Evolutionary conservation across 2,888 invertebrate genomes (phyloP), one percentile per base, ranked within the genome.

Genomic region (Proisotoma minuta): DNA sequence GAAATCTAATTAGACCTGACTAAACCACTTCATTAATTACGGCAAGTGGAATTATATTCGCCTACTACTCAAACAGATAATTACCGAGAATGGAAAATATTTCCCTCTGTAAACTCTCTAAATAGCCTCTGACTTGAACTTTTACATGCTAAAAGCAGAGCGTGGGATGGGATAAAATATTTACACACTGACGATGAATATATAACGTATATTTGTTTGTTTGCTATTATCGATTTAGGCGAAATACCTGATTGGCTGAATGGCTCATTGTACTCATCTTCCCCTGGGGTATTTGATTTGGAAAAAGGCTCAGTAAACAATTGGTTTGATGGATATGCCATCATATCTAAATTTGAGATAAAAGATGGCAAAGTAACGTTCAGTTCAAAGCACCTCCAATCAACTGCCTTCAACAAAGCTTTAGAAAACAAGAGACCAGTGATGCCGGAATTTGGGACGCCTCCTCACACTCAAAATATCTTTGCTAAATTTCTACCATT

Each of bases 251-350:
- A 75, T 52, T 81, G 79, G 78, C 66, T 81, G 10, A 75, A 76
- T 57, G 80, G 80, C 1, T 75, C 76, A 20, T 75, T 79, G 52
- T 69, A 79, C 8, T 71, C 78, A 61, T 75, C 79, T 62, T 82
- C 82, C 2, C 80, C 81, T 0, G 82, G 80, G 24, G 76, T 79
- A 60, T 81, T 78, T 74, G 77, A 80, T 59, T 71, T 77, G 5
- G 74, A 78, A n/a, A 77, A 76, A 29, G 77, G 77, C 54, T 75
- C 76, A 15, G 74, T 78, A 52, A 78, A 78, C 26, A 81, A 81
- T 65, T 77, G 78, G 76, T 79, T 81, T 68, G 81, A 81, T 72
- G 81, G 81, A 0, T 76, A 79, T 63, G 78, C 79, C 3, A 76
- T 81, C 4, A 63, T 81, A 28, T 78, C 78, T 64, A 77, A 78